Evolutionary conservation across 2,888 invertebrate genomes (phyloP).

Genomic region (Drosophila imparisetae): DNA sequence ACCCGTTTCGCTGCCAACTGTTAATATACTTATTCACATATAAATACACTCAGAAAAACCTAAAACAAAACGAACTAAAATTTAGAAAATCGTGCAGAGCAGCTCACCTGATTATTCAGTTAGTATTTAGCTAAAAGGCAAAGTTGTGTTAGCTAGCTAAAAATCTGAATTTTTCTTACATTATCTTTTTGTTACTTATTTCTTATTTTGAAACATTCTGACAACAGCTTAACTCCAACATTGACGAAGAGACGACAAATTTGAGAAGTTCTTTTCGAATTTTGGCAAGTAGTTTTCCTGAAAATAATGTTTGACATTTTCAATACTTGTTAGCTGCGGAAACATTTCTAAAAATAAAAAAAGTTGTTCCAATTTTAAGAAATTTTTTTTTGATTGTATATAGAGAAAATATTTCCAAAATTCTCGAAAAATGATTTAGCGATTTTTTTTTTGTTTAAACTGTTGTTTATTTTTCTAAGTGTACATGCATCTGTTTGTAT

Average conservation of each 20-base stretch:
- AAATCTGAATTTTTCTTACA: neutral
- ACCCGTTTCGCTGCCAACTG: conserved; percentile 59
- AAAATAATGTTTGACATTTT: neutral
- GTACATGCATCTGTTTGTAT: neutral
- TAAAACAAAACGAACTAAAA: neutral
- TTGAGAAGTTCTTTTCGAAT: neutral
- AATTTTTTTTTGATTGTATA: neutral
- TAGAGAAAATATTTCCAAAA: neutral
- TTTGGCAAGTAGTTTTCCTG: neutral
- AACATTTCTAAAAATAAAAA: neutral
- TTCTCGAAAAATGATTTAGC: neutral
- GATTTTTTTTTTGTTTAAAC: neutral
- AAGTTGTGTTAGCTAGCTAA: neutral
- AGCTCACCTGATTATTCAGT: neutral
- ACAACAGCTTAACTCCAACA: neutral
- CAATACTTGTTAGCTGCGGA: neutral
- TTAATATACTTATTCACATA: conserved; percentile 36
- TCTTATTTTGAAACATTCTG: neutral
- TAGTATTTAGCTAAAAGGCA: neutral
- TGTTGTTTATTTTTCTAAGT: neutral
- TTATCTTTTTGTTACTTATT: neutral
- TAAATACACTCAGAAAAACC: neutral
- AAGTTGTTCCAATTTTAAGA: neutral
- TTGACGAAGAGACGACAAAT: neutral
- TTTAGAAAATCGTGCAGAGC: neutral